Evolutionary conservation across 2,888 invertebrate species (phyloP).

Genomic region (Pasiphila rectangulata): DNA sequence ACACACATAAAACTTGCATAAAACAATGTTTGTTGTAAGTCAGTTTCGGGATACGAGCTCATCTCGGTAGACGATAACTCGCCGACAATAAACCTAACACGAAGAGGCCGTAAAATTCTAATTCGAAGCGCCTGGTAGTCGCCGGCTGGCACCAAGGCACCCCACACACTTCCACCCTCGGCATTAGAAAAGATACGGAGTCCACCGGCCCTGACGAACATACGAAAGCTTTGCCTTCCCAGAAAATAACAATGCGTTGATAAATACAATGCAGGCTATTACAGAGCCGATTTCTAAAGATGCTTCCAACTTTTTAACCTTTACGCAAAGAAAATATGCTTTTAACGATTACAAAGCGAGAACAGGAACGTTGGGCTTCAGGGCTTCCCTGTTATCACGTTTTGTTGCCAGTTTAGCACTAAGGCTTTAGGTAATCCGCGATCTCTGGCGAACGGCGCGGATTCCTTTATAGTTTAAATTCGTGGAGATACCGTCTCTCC

Average conservation of each 20-base stretch:
- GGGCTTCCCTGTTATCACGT: slow-evolving; percentile 7
- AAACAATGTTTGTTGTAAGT: slow-evolving; percentile 74
- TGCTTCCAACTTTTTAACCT: slow-evolving; percentile 25
- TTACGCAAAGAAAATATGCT: slow-evolving; percentile 28
- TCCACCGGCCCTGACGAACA: slow-evolving; percentile 23
- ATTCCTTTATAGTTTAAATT: slow-evolving; percentile 25
- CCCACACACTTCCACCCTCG: slow-evolving; percentile 39
- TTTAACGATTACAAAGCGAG: slow-evolving; percentile 6
- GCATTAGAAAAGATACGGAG: slow-evolving; percentile 30
- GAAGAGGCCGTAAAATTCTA: slow-evolving; percentile 78
- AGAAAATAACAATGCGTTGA: slow-evolving; percentile 33
- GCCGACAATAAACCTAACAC: slow-evolving; percentile 77
- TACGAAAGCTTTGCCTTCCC: slow-evolving; percentile 28
- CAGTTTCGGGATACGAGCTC: slow-evolving; percentile 76
- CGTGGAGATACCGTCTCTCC: slow-evolving; percentile 24
- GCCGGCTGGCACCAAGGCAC: slow-evolving; percentile 40
- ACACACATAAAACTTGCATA: slow-evolving; percentile 68
- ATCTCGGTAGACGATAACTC: slow-evolving; percentile 74
- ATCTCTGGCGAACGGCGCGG: slow-evolving; percentile 17
- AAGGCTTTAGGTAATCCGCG: slow-evolving; percentile 13
- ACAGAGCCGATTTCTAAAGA: slow-evolving; percentile 32
- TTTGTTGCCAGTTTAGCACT: slow-evolving; percentile 25
- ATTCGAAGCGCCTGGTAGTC: slow-evolving; percentile 60
- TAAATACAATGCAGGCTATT: slow-evolving; percentile 26
- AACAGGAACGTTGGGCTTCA: slow-evolving; percentile 2